Evolutionary conservation across 2,797 vertebrate species (phyloP).

Genomic region (Sciurus carolinensis): DNA sequence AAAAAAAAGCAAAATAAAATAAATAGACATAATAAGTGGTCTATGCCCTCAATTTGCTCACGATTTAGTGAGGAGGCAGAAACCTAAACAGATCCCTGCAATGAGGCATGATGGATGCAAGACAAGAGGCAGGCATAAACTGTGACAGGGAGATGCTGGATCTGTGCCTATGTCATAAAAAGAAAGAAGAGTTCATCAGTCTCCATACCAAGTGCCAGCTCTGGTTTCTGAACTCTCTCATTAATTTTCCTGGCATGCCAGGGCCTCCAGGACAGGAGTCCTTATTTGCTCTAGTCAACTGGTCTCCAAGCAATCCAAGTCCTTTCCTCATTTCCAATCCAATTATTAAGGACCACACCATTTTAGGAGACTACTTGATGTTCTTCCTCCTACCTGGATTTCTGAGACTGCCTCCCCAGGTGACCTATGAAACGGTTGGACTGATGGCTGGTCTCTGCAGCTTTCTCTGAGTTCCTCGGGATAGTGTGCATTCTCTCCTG

Average conservation of each 20-base stretch:
- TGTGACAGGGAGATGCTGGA: background rate
- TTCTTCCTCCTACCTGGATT: background rate
- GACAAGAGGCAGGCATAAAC: background rate
- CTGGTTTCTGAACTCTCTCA: background rate
- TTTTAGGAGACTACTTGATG: background rate
- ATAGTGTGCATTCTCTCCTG: background rate
- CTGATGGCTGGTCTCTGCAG: too few species aligned
- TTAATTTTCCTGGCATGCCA: too few species aligned
- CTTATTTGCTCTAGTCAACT: background rate
- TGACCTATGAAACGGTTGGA: too few species aligned
- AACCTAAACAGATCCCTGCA: background rate
- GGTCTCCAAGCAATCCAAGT: background rate
- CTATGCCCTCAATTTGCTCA: background rate
- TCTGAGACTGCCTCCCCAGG: background rate
- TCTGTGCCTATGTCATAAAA: background rate
- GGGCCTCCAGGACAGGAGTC: background rate
- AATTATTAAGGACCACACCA: background rate
- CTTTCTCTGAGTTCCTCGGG: background rate
- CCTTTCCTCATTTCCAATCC: background rate
- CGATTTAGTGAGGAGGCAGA: background rate
- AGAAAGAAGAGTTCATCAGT: background rate
- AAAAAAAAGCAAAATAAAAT: background rate
- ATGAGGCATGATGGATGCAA: rapidly evolving
- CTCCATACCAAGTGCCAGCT: background rate
- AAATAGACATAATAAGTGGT: background rate